phyloP scores from a whole-genome alignment of 2,797 vertebrate species.

The Pteropus rufus region DNA sequence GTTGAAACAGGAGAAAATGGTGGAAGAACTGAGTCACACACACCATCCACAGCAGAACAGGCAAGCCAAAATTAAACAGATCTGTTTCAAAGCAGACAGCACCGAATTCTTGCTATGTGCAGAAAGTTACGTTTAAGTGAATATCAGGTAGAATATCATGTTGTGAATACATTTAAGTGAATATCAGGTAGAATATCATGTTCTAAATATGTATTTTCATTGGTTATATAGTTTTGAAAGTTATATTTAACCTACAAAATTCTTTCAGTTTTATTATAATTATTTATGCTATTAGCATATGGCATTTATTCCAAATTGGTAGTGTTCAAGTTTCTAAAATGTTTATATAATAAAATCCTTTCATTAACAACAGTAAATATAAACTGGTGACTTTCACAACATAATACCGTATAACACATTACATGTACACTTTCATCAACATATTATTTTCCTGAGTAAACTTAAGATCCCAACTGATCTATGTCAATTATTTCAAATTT shows the following conservation, averaged over 20 bases:
- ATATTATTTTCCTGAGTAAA: conserved; percentile 27
- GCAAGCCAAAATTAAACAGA: not conserved
- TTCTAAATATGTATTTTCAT: not conserved
- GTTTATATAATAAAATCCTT: not conserved
- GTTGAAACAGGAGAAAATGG: not conserved
- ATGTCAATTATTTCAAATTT: not conserved
- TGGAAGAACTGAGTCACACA: not conserved
- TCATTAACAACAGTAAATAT: not conserved
- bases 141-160: not conserved
- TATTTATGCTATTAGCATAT: not conserved
- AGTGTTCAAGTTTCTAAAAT: not conserved
- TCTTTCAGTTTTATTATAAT: not conserved
- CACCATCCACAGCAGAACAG: not conserved
- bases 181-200: not conserved
- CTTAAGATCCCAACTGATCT: not conserved
- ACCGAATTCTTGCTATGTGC: not conserved
- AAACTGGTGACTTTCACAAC: not conserved
- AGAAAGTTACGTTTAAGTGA: conserved; percentile 6
- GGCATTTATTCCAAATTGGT: not conserved
- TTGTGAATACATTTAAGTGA: not conserved
- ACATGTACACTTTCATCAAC: not conserved
- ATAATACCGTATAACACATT: not conserved
- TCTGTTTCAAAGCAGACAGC: not conserved
- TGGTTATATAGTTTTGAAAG: not conserved
- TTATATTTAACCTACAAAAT: conserved; percentile 10